phyloP scores from a whole-genome alignment of 2,113 vertebrate species.

The Corynorhinus townsendii region DNA sequence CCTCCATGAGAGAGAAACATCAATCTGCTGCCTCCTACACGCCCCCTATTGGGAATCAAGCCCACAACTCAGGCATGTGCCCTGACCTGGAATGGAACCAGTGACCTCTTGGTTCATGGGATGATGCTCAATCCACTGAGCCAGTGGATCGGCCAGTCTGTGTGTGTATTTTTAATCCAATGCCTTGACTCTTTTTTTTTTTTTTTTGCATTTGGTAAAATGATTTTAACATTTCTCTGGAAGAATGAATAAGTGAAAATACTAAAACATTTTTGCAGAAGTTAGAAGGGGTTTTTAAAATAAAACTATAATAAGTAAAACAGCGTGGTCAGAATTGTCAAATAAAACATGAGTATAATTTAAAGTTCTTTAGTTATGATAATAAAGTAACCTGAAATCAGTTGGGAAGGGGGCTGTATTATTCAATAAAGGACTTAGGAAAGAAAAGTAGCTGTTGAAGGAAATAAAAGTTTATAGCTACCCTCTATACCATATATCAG shows the following conservation, averaged over 20 bases:
- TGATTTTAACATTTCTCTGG: not conserved
- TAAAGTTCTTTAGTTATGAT: slow-evolving; percentile 12
- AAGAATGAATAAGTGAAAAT: slow-evolving; percentile 10
- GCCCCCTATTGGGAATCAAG: not conserved
- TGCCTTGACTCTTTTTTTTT: not conserved
- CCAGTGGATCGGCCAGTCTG: no score
- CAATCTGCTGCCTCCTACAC: not conserved
- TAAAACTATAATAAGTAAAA: not conserved
- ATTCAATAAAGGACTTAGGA: not conserved
- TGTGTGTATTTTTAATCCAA: no score
- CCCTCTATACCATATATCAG: not conserved
- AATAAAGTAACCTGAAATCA: not conserved
- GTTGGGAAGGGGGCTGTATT: not conserved
- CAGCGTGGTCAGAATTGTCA: slow-evolving; percentile 10
- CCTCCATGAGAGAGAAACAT: not conserved
- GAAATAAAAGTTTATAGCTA: slow-evolving; percentile 14
- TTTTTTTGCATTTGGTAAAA: not conserved
- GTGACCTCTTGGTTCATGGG: not conserved
- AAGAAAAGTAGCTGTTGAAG: not conserved
- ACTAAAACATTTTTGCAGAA: slow-evolving; percentile 8
- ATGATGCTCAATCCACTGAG: not conserved
- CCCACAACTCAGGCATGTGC: not conserved
- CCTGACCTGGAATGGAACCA: not conserved
- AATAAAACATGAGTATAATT: not conserved
- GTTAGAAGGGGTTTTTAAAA: not conserved